A percentile compares a stretch with the other conserved stretches of the same genome.
Conservation (phyloP, 2,888 invertebrate genomes). For the Tetragnatha montana region DNA sequence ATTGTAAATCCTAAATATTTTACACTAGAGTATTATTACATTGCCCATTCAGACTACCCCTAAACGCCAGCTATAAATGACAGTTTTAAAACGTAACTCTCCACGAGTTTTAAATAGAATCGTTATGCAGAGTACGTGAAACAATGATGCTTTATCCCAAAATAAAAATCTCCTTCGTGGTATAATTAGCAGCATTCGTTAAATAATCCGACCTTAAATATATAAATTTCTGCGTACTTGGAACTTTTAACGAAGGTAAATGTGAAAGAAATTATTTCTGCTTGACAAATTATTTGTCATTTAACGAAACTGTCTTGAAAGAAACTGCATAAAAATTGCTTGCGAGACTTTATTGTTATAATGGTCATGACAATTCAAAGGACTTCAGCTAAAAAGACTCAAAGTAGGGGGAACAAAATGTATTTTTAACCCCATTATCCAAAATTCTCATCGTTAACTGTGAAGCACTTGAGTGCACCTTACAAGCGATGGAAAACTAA, state of each 20-base stretch:
- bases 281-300: slow-evolving; percentile 50
- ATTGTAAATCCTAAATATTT: too few species aligned
- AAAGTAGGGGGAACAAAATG: slow-evolving; percentile 31
- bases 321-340: slow-evolving; percentile 40
- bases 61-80: too few species aligned
- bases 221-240: slow-evolving; percentile 12
- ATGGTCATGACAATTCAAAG: slow-evolving; percentile 41
- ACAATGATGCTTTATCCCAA: not conserved
- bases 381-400: slow-evolving; percentile 47
- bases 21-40: too few species aligned
- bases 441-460: slow-evolving; percentile 60
- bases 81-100: not conserved
- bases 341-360: slow-evolving; percentile 38
- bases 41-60: too few species aligned
- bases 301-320: slow-evolving; percentile 38
- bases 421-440: slow-evolving; percentile 67
- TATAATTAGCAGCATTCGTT: slow-evolving; percentile 5
- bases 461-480: slow-evolving; percentile 50
- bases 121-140: not conserved
- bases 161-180: slow-evolving; percentile 1
- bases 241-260: slow-evolving; percentile 34
- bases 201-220: not conserved
- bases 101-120: not conserved
- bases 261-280: slow-evolving; percentile 46
- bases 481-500: slow-evolving; percentile 62